Conservation (phyloP, 2,797 vertebrate species). For the Emydoidea blandingii region DNA sequence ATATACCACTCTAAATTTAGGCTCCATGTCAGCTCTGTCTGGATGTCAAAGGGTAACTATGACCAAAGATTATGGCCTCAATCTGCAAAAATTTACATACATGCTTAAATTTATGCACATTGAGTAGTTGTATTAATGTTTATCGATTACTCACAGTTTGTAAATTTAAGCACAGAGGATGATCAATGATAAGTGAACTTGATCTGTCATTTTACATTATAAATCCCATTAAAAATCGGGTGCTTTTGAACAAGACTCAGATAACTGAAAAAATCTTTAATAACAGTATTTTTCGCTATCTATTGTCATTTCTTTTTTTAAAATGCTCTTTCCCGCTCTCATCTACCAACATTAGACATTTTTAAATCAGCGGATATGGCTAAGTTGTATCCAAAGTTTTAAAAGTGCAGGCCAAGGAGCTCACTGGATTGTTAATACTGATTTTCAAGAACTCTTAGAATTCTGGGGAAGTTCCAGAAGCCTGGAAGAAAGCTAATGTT, state of each 20-base stretch:
- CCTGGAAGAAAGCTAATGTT: not conserved
- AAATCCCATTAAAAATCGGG: conserved; percentile 13
- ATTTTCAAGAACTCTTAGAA: not conserved
- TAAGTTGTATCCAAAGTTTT: not conserved
- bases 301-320: not conserved
- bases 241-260: conserved; percentile 38
- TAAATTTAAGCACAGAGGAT: not conserved
- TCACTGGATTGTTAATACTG: not conserved
- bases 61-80: rapidly evolving
- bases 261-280: conserved; percentile 44
- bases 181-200: not conserved
- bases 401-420: not conserved
- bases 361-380: not conserved
- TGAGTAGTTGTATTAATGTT: not conserved
- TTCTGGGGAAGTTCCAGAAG: not conserved
- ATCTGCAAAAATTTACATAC: not conserved
- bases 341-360: not conserved
- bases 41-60: not conserved
- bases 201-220: not conserved
- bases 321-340: not conserved
- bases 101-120: not conserved
- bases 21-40: not conserved
- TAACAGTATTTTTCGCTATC: not conserved
- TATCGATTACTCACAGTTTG: not conserved
- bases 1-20: not conserved